Base-by-base conservation (phyloP, 1,140 invertebrate species). In the Agraylea sexmaculata region DNA sequence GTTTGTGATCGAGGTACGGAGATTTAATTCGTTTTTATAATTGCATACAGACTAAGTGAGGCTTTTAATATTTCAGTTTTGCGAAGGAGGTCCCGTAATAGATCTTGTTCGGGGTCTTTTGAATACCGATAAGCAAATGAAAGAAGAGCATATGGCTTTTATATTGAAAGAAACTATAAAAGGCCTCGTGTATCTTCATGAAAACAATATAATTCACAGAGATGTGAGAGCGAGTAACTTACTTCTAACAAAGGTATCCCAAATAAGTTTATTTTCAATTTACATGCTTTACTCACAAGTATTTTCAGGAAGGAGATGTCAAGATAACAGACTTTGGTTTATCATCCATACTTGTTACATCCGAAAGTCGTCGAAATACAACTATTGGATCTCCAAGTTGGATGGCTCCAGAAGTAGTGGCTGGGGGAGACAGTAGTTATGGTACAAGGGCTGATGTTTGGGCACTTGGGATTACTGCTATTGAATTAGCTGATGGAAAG, bases 381-480 rank as follows among this genome's bases (percentile, higher is more conserved):
- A 83, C 80, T 54, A 77, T 91, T 18, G 89, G 89, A 6, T 89
- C 87, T 1, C 87, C 88, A 1, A 83, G 78, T 51, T 92, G 86
- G 84, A 89, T 92, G 84, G 86, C 88, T 2, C 89, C 89, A 1
- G 89, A 93, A 68, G 72, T 87, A 2, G 71, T 87, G 0, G 65
- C 69, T 0, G 64, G 62, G 30, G 52, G 45, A 20, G 45, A 50
- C 50, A 13, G 49, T 59, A 47, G 64, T 11, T 85, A 91, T 59
- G 77, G 81, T 33, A 75, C 74, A 53, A 73, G 82, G 13, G 75
- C 74, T 19, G 89, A 92, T 60, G 83, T 92, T n/a, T 94, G 89
- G 89, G 81, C 87, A 2, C 52, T 92, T 28, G 89, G 92, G 8
- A 91, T 93, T 29, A 89, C 84, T 0, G 84, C 88, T 1, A 89